phyloP scores from a whole-genome alignment of 23 tunicate genomes.

The Halocynthia aurantium region DNA sequence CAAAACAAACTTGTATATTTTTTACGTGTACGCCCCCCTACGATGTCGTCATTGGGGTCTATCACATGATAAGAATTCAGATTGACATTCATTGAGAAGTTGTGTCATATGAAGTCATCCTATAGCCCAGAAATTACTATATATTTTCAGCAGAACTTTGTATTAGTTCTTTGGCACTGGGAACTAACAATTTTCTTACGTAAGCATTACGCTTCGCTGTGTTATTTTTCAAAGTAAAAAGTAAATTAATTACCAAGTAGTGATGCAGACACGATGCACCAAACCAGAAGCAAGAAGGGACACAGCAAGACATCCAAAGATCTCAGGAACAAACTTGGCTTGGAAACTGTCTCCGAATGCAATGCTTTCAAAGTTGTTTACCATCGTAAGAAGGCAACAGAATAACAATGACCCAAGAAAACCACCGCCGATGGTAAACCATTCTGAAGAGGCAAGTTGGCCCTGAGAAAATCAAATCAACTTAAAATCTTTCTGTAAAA shows the following conservation, averaged over 20 bases:
- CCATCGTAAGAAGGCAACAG: slow-evolving; percentile 48
- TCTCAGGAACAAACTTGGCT: slow-evolving; percentile 89
- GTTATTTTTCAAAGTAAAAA: too few species aligned
- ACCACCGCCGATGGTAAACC: slow-evolving; percentile 80
- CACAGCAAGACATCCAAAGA: slow-evolving; percentile 49
- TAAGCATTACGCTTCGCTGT: too few species aligned
- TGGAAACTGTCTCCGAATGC: slow-evolving; percentile 84
- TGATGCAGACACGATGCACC: slow-evolving; percentile 89
- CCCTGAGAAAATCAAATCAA: slow-evolving; percentile 34
- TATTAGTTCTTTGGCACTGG: too few species aligned
- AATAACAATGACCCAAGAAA: slow-evolving; percentile 73
- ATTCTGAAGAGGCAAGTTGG: slow-evolving; percentile 79
- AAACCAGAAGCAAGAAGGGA: slow-evolving; percentile 65
- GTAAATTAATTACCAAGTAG: slow-evolving; percentile 39
- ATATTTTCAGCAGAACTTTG: too few species aligned
- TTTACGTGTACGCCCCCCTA: too few species aligned
- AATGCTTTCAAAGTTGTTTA: slow-evolving; percentile 65
- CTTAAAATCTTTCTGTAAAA: not conserved
- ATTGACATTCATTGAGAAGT: too few species aligned
- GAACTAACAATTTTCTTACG: too few species aligned
- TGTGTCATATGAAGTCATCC: too few species aligned
- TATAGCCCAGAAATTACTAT: too few species aligned
- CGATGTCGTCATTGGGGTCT: too few species aligned
- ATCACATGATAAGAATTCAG: too few species aligned
- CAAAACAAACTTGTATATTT: too few species aligned